Base-by-base conservation (phyloP, 1,140 invertebrate genomes). In the Thalassaphorura encarpata region DNA sequence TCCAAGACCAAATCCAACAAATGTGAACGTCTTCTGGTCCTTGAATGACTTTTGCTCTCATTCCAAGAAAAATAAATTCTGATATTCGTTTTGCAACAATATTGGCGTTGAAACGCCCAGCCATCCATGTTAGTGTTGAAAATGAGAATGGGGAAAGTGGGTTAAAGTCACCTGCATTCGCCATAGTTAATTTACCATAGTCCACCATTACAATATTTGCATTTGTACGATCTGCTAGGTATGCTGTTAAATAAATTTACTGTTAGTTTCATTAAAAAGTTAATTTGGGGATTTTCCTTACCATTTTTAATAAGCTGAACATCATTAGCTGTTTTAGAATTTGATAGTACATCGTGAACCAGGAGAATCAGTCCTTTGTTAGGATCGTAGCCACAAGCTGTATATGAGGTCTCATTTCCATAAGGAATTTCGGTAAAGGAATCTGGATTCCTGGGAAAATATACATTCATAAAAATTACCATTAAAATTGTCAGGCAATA, bases 191-290 rank as follows among this genome's bases (percentile, higher is more conserved):
- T 11, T 6, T 16, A 15, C 54, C 54, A 23, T 56, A 56, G 47
- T 56, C 54, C 8, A 50, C 54, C 54, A 56, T 56, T 4, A 56
- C 26, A 5, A 56, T 11, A 31, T 56, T 56, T 28, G 54, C 45
- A 18, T 47, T 31, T 3, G 27, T 28, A 2, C 26, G 26, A 26
- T 50, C 5, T 2, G 2, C 18, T 19, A 56, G 27, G 31, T 50
- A 56, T n/a, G 54, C 54, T 56, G 41, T n/a, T 36, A 8, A 8
- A n/a, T 36, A 8, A 36, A n/a, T 8, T 36, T 36, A 36, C 33
- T 36, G 33, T 36, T 36, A 8, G 33, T 8, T 11, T 36, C 8
- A n/a, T n/a, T n/a, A 36, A n/a, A 36, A n/a, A n/a, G 8, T 36
- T 8, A 36, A 36, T 11, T 36, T 48, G 26, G 26, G 8, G 4